Conservation (phyloP, 2,113 vertebrate genomes). For the Eurypyga helias region DNA sequence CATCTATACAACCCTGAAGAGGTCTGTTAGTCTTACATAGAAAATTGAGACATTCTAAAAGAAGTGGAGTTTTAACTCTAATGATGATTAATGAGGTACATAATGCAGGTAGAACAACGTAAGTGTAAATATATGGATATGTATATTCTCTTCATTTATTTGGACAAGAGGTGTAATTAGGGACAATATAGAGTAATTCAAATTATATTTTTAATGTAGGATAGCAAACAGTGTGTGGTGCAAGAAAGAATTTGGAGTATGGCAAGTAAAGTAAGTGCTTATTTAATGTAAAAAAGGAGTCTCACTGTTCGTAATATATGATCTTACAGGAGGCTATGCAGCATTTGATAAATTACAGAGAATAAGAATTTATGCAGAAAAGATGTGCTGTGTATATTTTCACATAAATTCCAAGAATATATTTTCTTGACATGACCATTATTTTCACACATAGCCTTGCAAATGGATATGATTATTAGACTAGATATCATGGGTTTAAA, state of each 20-base stretch:
- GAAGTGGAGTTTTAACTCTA: background rate
- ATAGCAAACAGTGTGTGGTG: background rate
- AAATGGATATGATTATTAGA: background rate
- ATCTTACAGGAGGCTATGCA: background rate
- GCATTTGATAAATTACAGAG: background rate
- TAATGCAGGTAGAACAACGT: background rate
- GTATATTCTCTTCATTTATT: background rate
- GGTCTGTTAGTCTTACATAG: fast-evolving
- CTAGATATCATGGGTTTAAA: background rate
- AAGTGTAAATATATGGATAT: background rate
- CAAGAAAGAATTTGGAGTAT: background rate
- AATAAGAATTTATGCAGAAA: constrained; percentile 3
- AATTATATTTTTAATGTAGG: background rate
- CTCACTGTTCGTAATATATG: background rate
- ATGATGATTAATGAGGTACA: background rate
- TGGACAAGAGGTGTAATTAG: background rate
- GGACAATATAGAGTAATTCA: background rate
- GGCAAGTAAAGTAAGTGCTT: background rate
- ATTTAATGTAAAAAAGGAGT: background rate
- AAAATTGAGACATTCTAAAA: background rate
- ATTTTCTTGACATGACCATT: background rate
- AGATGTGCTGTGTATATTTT: background rate
- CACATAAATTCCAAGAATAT: background rate
- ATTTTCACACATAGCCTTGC: background rate
- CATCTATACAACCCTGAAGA: background rate